Percentiles rank a stretch among this genome's conserved stretches.
These are phyloP conservation scores for Cynocephalus volans DNA, from an alignment of 2,113 vertebrate genomes.

Conservation along the genomic window DNA sequence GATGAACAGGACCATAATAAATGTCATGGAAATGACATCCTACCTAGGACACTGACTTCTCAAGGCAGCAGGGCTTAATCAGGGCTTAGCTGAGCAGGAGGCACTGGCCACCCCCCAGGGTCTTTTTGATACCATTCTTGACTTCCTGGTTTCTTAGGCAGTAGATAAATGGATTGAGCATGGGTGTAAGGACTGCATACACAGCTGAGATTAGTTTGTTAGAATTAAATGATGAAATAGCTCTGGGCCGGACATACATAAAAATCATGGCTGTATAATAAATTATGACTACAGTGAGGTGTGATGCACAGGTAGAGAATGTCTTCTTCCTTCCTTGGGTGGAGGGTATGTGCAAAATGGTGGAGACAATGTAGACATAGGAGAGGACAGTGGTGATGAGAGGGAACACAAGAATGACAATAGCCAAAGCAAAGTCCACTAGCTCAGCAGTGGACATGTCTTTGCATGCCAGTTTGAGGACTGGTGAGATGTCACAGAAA, in stretches of 20 bases:
- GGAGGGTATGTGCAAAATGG: constrained; percentile 79
- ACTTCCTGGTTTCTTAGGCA: constrained; percentile 86
- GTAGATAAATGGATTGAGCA: constrained; percentile 86
- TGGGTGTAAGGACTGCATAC: constrained; percentile 81
- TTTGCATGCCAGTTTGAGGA: constrained; percentile 85
- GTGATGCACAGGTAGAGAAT: constrained; percentile 85
- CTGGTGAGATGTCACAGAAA: constrained; percentile 85
- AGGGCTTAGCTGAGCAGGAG: not conserved
- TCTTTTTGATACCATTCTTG: constrained; percentile 77
- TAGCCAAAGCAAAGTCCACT: constrained; percentile 81
- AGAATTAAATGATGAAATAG: constrained; percentile 77
- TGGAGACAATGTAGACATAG: constrained; percentile 82
- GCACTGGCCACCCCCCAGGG: constrained; percentile 18
- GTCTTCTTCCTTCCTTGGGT: constrained; percentile 74
- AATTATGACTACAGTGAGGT: constrained; percentile 81
- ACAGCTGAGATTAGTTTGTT: constrained; percentile 84
- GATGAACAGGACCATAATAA: not conserved
- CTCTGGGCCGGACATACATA: constrained; percentile 82
- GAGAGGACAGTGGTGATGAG: constrained; percentile 80
- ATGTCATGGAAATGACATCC: not conserved
- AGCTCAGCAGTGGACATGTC: constrained; percentile 73
- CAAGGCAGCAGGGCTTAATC: no score
- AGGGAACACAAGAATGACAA: constrained; percentile 82
- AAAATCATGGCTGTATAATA: constrained; percentile 86
- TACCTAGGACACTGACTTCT: not conserved